These are phyloP conservation scores for Crossoptilon crossoptilon DNA, from an alignment of 2,797 vertebrate genomes.

Conservation along the genomic window DNA sequence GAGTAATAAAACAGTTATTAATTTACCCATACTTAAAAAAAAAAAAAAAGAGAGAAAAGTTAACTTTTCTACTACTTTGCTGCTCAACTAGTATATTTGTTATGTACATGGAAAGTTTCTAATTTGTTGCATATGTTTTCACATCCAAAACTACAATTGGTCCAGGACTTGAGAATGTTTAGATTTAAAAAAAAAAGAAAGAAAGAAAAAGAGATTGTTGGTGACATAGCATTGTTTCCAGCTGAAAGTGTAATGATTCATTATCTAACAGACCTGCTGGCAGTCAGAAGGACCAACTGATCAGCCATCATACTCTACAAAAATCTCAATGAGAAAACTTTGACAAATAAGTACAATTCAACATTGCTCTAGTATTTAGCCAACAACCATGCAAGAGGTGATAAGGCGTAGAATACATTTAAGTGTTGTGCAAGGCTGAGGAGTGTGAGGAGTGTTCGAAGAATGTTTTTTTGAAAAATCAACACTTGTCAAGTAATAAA, in stretches of 20 bases:
- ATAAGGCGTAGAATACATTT: neutral
- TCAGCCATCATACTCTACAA: neutral
- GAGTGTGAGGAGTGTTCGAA: constrained; percentile 45
- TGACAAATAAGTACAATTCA: constrained; percentile 33
- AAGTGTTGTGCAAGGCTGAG: constrained; percentile 16
- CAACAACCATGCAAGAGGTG: constrained; percentile 20
- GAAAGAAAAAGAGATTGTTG: constrained; percentile 7
- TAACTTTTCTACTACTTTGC: neutral
- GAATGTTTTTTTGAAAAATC: constrained; percentile 14
- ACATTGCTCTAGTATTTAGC: constrained; percentile 1
- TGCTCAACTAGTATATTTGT: neutral
- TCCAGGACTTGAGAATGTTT: constrained; percentile 30
- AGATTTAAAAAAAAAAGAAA: constrained; percentile 4
- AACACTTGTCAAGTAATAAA: constrained; percentile 64
- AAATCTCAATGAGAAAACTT: constrained; percentile 62
- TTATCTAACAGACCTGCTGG: constrained; percentile 48
- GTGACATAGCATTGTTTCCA: constrained; percentile 22
- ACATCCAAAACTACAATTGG: neutral
- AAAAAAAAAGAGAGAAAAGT: neutral
- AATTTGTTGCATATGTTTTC: neutral
- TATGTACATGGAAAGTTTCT: neutral
- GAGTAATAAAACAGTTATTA: constrained; percentile 9
- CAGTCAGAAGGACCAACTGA: neutral
- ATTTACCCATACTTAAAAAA: neutral
- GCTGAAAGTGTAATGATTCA: constrained; percentile 47